A percentile compares a stretch with the other conserved stretches of the same genome.
Conservation (phyloP, 2,888 invertebrate genomes). For the Coleophora deauratella region DNA sequence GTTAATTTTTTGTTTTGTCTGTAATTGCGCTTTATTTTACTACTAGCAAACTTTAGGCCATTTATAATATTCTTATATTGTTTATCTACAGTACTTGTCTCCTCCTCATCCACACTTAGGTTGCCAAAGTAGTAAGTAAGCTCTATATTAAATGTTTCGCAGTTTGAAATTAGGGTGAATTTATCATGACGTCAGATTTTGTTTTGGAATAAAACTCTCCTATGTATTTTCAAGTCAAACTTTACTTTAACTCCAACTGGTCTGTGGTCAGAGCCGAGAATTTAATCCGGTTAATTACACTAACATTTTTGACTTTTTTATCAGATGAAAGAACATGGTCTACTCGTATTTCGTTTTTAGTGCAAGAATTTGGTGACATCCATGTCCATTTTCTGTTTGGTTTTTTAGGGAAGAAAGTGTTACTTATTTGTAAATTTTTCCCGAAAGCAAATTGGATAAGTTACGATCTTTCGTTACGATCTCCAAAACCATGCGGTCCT, state of each 20-base stretch:
- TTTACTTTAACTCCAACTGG: not conserved
- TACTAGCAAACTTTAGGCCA: not conserved
- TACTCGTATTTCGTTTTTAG: not conserved
- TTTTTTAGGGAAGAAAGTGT: not conserved
- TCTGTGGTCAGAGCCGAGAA: not conserved
- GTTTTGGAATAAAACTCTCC: not conserved
- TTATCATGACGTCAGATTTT: not conserved
- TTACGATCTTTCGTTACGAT: slow-evolving; percentile 1
- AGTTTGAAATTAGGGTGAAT: not conserved
- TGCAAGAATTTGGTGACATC: not conserved
- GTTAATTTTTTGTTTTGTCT: not conserved
- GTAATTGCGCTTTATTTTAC: not conserved
- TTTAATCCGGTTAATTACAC: not conserved
- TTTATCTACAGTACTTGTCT: not conserved
- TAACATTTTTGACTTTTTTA: not conserved
- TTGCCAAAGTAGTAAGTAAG: not conserved
- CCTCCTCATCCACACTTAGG: not conserved
- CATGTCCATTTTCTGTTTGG: not conserved
- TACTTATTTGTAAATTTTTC: not conserved
- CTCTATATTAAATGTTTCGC: not conserved
- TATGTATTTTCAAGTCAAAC: not conserved
- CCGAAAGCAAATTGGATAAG: slow-evolving; percentile 9
- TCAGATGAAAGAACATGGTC: not conserved
- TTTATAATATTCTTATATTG: not conserved
- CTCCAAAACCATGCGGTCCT: too few relatives aligned